Evolutionary conservation across 1,140 invertebrate genomes (phyloP).

Genomic region (Microvelia longipes): DNA sequence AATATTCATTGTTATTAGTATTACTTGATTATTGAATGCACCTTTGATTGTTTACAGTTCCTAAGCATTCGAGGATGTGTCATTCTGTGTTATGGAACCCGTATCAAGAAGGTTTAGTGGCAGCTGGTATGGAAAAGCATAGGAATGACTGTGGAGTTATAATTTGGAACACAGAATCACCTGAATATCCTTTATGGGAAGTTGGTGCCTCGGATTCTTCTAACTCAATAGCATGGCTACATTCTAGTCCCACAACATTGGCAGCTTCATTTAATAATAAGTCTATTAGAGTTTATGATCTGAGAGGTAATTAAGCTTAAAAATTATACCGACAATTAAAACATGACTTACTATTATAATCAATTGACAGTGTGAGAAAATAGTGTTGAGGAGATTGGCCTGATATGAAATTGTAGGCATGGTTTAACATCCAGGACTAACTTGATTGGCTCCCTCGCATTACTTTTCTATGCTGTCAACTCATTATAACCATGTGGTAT

Average conservation of each 20-base stretch:
- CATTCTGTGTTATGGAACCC: conserved; percentile 79
- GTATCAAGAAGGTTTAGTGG: conserved; percentile 64
- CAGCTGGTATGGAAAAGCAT: conserved; percentile 62
- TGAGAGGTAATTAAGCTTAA: conserved; percentile 57
- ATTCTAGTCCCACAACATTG: conserved; percentile 50
- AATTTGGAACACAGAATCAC: conserved; percentile 46
- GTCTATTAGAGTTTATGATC: conserved; percentile 76
- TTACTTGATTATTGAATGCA: no score
- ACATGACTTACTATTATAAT: no score
- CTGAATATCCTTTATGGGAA: conserved; percentile 18
- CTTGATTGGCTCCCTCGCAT: no score
- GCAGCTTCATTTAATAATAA: conserved; percentile 79
- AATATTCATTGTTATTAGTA: no score
- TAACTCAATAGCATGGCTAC: conserved; percentile 74
- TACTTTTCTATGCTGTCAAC: no score
- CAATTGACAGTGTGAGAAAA: no score
- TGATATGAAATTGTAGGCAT: no score
- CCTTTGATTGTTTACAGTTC: no score
- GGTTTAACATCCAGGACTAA: no score
- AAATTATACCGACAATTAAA: no score
- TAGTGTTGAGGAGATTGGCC: no score
- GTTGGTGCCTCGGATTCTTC: conserved; percentile 63
- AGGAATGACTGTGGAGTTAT: conserved; percentile 63
- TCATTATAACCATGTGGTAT: no score
- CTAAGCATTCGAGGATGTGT: conserved; percentile 65